Evolutionary conservation across 2,113 vertebrate genomes (phyloP).

Genomic region (Actenoides lindsayi): DNA sequence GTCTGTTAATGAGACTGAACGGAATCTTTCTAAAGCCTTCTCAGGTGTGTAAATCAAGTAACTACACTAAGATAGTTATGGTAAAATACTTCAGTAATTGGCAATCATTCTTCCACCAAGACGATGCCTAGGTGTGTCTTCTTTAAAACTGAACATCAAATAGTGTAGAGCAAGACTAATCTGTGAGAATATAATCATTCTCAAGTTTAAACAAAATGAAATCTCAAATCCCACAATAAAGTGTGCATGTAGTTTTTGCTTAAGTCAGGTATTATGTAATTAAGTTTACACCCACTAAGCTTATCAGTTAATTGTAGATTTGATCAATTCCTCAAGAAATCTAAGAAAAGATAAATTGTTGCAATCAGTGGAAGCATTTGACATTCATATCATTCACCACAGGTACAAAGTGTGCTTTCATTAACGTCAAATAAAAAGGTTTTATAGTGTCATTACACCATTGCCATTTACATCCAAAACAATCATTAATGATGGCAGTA

Average conservation of each 20-base stretch:
- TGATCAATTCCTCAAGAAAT: neutral
- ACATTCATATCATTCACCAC: neutral
- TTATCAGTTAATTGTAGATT: neutral
- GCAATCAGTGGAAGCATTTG: neutral
- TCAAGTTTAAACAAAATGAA: neutral
- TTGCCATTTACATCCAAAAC: neutral
- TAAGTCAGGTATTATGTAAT: neutral
- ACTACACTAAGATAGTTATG: accelerated
- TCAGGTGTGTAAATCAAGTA: neutral
- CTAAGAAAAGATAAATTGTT: neutral
- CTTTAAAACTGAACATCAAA: neutral
- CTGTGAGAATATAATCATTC: neutral
- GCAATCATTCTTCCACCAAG: neutral
- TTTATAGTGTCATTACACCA: neutral
- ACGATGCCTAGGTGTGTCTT: neutral
- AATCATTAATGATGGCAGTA: neutral
- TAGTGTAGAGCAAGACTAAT: neutral
- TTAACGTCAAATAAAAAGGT: neutral
- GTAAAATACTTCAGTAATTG: neutral
- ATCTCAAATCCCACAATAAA: neutral
- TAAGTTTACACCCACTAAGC: neutral
- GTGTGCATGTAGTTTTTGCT: neutral
- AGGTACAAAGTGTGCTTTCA: neutral
- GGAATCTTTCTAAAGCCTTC: neutral
- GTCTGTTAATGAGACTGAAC: neutral